These are phyloP conservation scores for Pogonocichla stellata DNA, from an alignment of 2,113 vertebrate genomes.

Conservation along the genomic window DNA sequence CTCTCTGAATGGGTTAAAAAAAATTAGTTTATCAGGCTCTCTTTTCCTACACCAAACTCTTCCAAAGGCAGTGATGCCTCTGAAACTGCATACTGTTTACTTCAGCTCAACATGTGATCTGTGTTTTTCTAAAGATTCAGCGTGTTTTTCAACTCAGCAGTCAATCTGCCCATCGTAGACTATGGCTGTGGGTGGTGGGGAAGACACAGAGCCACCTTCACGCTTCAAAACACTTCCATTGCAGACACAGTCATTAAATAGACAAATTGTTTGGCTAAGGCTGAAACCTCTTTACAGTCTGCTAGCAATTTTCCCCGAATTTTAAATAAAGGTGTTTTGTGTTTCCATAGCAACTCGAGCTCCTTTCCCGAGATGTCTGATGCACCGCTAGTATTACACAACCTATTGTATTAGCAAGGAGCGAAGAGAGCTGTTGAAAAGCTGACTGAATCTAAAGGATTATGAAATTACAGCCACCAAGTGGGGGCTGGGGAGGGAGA, in stretches of 20 bases:
- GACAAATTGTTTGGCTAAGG: neutral
- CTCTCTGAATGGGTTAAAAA: neutral
- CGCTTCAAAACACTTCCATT: neutral
- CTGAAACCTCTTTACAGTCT: neutral
- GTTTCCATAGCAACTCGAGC: slow-evolving; percentile 25
- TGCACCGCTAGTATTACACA: neutral
- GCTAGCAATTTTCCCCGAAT: neutral
- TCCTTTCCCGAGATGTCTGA: neutral
- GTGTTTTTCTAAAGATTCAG: neutral
- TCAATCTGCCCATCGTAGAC: neutral
- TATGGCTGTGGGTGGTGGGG: neutral
- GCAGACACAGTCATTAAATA: neutral
- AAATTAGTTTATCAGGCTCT: neutral
- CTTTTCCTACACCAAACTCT: neutral
- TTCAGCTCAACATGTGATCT: neutral
- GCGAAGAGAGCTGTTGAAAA: neutral
- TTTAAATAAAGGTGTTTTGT: neutral
- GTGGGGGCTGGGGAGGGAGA: neutral
- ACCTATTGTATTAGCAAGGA: neutral
- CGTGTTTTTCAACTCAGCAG: slow-evolving; percentile 14
- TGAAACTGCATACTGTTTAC: neutral
- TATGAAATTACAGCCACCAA: neutral
- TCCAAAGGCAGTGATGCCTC: neutral
- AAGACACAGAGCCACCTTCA: slow-evolving; percentile 24
- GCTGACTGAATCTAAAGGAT: neutral